A percentile compares a stretch with the other conserved stretches of the same genome.
Evolutionary conservation across 1,140 invertebrate species (phyloP).

Genomic region (Drosophila paulistorum): DNA sequence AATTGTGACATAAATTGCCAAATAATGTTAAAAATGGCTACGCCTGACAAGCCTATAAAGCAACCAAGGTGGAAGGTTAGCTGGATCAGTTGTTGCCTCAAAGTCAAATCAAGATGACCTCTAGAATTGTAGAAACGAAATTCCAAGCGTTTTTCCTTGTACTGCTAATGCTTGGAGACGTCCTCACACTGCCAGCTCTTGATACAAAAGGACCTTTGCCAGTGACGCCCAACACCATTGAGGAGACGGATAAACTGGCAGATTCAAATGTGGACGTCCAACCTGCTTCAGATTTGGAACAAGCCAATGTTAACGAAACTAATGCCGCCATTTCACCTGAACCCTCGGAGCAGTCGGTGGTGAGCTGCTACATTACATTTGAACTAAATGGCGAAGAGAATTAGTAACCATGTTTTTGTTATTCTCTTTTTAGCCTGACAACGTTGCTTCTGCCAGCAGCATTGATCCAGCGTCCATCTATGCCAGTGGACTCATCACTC

Average conservation of each 20-base stretch:
- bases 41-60: conserved; percentile 47
- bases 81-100: conserved; percentile 34
- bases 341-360: conserved; percentile 34
- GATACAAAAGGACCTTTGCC: conserved; percentile 35
- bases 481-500: conserved; percentile 61
- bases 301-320: background rate
- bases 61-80: background rate
- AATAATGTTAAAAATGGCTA: conserved; percentile 44
- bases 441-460: conserved; percentile 57
- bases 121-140: conserved; percentile 15
- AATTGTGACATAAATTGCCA: conserved; percentile 53
- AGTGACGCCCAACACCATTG: conserved; percentile 46
- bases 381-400: background rate
- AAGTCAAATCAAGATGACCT: conserved; percentile 35
- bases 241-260: conserved; percentile 60
- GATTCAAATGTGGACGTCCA: conserved; percentile 36
- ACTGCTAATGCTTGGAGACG: conserved; percentile 27
- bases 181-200: conserved; percentile 46
- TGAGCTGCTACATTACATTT: conserved; percentile 24
- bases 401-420: background rate
- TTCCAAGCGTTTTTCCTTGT: conserved; percentile 34
- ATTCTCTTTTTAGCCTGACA: conserved; percentile 43
- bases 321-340: conserved; percentile 34
- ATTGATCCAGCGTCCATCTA: conserved; percentile 71
- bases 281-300: background rate